A percentile compares a stretch with the other conserved stretches of the same genome.
Conservation (phyloP, 1,140 invertebrate species). For the Eulimnadia texana region DNA sequence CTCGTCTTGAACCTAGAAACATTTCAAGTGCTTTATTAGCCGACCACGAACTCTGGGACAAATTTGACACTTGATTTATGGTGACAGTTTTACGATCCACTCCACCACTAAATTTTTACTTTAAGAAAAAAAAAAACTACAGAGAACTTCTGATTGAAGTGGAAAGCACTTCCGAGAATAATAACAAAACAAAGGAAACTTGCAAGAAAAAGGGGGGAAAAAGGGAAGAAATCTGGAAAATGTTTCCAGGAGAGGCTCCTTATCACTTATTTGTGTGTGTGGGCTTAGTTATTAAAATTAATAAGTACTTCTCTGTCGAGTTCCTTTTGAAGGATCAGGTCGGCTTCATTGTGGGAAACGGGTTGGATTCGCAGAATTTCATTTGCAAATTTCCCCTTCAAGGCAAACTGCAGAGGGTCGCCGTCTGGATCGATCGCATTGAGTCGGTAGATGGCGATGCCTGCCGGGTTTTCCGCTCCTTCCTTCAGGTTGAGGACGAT, state of each 20-base stretch:
- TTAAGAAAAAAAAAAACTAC: no score
- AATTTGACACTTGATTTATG: no score
- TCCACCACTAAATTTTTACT: no score
- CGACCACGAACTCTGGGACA: background rate
- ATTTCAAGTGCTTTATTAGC: background rate
- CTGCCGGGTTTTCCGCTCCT: constrained; percentile 65
- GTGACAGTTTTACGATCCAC: no score
- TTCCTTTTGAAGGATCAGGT: constrained; percentile 72
- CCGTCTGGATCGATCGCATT: constrained; percentile 69
- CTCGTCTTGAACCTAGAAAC: constrained; percentile 56
- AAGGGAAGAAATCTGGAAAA: no score
- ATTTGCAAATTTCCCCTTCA: constrained; percentile 51
- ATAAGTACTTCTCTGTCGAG: constrained; percentile 65
- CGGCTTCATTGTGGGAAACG: constrained; percentile 59
- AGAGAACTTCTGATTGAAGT: no score
- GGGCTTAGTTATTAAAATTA: background rate
- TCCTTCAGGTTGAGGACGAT: constrained; percentile 76
- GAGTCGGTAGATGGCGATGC: constrained; percentile 65
- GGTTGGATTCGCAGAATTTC: constrained; percentile 73
- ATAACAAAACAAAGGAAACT: no score
- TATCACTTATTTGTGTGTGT: background rate
- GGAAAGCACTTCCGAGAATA: no score
- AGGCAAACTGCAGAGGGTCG: constrained; percentile 66
- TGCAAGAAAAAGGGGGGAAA: no score
- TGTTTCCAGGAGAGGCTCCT: no score